Conservation (phyloP, 2,888 invertebrate species). For the Strigamia transsilvanica region DNA sequence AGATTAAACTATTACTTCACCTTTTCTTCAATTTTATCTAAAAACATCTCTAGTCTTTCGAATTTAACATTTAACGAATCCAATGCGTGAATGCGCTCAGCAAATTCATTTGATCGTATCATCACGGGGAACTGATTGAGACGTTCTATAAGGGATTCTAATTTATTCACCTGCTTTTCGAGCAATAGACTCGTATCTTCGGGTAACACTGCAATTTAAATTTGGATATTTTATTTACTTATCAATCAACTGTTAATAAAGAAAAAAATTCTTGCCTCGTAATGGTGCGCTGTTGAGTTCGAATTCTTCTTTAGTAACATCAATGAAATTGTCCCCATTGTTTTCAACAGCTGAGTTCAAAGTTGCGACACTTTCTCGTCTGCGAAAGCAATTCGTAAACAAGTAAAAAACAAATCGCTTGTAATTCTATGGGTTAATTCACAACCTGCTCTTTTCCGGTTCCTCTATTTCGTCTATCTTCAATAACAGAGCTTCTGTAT, state of each 20-base stretch:
- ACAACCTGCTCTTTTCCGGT: neutral
- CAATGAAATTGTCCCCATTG: neutral
- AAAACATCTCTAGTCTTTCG: neutral
- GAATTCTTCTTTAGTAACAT: neutral
- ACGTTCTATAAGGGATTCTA: neutral
- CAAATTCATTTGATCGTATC: neutral
- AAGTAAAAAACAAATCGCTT: neutral
- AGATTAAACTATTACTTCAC: neutral
- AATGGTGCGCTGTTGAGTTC: neutral
- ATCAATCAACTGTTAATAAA: neutral
- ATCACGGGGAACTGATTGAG: neutral
- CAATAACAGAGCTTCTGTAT: neutral
- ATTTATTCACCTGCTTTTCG: neutral
- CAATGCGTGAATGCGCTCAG: neutral
- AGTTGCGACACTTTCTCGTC: neutral
- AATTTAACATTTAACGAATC: neutral
- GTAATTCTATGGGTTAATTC: neutral
- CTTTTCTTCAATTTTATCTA: conserved; percentile 36
- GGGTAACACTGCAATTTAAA: neutral
- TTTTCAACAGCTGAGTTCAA: neutral
- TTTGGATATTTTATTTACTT: neutral
- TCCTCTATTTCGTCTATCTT: conserved; percentile 17
- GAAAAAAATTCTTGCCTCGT: neutral
- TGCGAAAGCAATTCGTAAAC: neutral
- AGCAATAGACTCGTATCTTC: conserved; percentile 18